Percentiles rank a stretch among this genome's conserved stretches.
Evolutionary conservation across 2,113 vertebrate species (phyloP).

Genomic region (Rhodinocichla rosea): DNA sequence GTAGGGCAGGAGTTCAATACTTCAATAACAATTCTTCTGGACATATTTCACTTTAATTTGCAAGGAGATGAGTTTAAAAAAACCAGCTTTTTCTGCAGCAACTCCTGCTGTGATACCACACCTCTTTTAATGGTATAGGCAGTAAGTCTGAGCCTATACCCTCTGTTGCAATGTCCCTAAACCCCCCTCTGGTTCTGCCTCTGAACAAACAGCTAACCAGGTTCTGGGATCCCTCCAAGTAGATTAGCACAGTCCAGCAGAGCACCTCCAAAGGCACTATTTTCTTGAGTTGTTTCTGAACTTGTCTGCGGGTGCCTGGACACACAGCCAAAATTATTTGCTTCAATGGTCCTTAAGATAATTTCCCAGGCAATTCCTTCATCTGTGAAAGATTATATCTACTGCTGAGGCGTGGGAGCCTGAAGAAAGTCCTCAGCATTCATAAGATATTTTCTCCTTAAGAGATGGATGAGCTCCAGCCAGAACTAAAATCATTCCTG

Average conservation of each 20-base stretch:
- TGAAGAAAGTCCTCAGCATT: background rate
- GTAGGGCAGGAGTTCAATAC: background rate
- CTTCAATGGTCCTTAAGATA: background rate
- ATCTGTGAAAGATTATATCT: background rate
- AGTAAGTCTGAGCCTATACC: background rate
- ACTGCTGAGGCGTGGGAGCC: background rate
- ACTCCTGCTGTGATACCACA: background rate
- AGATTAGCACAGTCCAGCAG: background rate
- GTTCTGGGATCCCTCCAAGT: background rate
- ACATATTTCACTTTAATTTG: background rate
- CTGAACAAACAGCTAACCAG: background rate
- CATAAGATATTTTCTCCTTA: background rate
- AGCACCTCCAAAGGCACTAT: background rate
- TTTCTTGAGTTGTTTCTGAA: background rate
- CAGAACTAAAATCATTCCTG: background rate
- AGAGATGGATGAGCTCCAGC: background rate
- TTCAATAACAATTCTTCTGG: background rate
- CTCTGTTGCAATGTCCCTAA: background rate
- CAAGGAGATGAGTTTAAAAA: background rate
- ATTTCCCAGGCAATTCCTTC: background rate
- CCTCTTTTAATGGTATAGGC: background rate
- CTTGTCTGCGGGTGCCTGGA: background rate
- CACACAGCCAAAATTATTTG: background rate
- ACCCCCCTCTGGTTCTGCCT: background rate
- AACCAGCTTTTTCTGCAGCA: background rate